Evolutionary conservation across 2,888 invertebrate genomes (phyloP), one percentile per base, ranked within the genome.

Genomic region (Lypha dubia): DNA sequence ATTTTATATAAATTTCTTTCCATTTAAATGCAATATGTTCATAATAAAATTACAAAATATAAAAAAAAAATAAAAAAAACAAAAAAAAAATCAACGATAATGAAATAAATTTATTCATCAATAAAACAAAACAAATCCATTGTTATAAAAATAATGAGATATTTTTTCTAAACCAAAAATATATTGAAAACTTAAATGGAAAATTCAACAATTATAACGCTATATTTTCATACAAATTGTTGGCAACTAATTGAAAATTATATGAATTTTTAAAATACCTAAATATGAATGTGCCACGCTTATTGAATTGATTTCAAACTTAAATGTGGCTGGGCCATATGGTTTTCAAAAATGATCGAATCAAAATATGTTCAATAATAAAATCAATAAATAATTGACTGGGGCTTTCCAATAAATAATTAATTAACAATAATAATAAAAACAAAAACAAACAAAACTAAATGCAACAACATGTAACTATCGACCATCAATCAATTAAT

Each of bases 1-100:
- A 70, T 75, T 81, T 63, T 82, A 63, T 82, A 63, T 56, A 75
- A 63, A 76, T 82, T 65, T 82, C 44, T 82, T 82, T 71, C 15
- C 68, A 75, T 75, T 41, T 44, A 62, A 58, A 81, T 17, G 63
- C 75, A 62, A 67, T 74, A 17, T 74, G 80, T 53, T 56, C 15
- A 56, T 75, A 51, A 81, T 51, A 46, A 68, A 79, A 63, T 22
- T 28, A 41, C 53, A 49, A 67, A 79, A 65, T 65, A 6, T 56
- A n/a, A 44, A 70, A 17, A 20, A 24, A 70, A 75, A 44, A 13
- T 24, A 13, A 28, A 70, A 24, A 46, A 24, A 65, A 76, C 22
- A n/a, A 63, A 44, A 49, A 46, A 11, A 32, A 8, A 49, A 15
- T 56, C 70, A 67, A 68, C 71, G 51, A 56, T 68, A 79, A 68